phyloP scores from a whole-genome alignment of 37 sponge, comb jelly and placozoan genomes.

The Crambe crambe region DNA sequence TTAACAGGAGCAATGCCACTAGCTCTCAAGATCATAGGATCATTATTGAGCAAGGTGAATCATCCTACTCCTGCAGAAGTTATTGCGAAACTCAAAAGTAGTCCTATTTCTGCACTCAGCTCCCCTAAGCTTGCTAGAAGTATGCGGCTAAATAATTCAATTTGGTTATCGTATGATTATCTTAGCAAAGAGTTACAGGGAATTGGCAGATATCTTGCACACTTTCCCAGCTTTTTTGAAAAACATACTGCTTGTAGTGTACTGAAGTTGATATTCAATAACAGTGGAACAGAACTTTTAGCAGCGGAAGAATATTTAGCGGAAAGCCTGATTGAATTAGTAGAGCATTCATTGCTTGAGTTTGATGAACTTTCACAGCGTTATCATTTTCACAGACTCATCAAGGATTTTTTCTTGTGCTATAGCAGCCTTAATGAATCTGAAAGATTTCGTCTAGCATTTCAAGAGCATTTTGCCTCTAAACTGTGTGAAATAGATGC shows the following conservation, averaged over 20 bases:
- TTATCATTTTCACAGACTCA: slow-evolving; percentile 37
- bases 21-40: slow-evolving; percentile 42
- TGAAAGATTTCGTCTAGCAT: slow-evolving; percentile 3
- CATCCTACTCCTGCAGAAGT: slow-evolving; percentile 14
- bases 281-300: too few species aligned
- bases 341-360: slow-evolving; percentile 25
- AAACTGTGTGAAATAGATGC: background rate
- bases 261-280: background rate
- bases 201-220: slow-evolving; percentile 17
- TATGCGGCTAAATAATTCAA: slow-evolving; percentile 9
- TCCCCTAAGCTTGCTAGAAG: background rate
- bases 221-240: slow-evolving; percentile 39
- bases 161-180: slow-evolving; percentile 24
- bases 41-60: slow-evolving; percentile 1
- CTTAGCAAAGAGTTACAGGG: background rate
- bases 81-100: slow-evolving; percentile 1
- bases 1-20: slow-evolving; percentile 42
- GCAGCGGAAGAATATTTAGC: background rate
- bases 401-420: background rate
- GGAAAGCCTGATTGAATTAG: background rate
- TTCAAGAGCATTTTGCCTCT: background rate
- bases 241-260: slow-evolving; percentile 5
- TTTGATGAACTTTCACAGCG: background rate
- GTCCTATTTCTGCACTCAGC: slow-evolving; percentile 21
- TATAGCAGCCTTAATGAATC: background rate